Percentiles rank a stretch among this genome's conserved stretches.
Conservation (phyloP, 2,888 invertebrate genomes). For the Bugulina stolonifera region DNA sequence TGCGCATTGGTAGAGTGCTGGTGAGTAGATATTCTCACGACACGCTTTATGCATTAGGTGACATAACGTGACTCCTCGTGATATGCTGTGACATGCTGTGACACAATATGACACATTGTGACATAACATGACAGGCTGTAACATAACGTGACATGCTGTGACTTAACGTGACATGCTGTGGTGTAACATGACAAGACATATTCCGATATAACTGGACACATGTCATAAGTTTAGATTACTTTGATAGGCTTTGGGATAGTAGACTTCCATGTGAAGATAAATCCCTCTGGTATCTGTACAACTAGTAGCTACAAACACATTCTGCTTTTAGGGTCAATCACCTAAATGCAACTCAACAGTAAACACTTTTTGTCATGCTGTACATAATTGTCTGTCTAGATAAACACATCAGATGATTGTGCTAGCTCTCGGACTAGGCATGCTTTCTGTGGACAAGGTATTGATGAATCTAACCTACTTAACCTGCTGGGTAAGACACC, state of each 20-base stretch:
- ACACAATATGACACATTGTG: background rate
- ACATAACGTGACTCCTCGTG: background rate
- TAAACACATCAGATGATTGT: background rate
- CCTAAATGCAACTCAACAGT: too few relatives aligned
- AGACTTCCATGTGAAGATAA: too few relatives aligned
- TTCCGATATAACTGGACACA: too few relatives aligned
- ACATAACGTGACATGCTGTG: background rate
- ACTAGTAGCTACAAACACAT: too few relatives aligned
- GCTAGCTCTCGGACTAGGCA: background rate
- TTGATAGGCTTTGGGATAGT: too few relatives aligned
- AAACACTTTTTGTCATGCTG: too few relatives aligned
- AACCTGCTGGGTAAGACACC: slow-evolving; percentile 68
- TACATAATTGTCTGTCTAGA: background rate
- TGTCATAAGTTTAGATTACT: too few relatives aligned
- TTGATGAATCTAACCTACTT: slow-evolving; percentile 34
- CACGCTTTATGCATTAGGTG: too few relatives aligned
- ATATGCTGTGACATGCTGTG: slow-evolving; percentile 14
- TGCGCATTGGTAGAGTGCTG: background rate
- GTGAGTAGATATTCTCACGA: background rate
- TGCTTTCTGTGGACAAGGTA: background rate
- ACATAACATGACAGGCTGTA: background rate
- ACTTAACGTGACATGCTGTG: background rate
- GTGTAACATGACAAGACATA: background rate
- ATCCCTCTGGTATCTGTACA: too few relatives aligned
- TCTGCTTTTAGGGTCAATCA: too few relatives aligned